phyloP scores from a whole-genome alignment of 2,113 vertebrate genomes.

The Catharus bicknelli region DNA sequence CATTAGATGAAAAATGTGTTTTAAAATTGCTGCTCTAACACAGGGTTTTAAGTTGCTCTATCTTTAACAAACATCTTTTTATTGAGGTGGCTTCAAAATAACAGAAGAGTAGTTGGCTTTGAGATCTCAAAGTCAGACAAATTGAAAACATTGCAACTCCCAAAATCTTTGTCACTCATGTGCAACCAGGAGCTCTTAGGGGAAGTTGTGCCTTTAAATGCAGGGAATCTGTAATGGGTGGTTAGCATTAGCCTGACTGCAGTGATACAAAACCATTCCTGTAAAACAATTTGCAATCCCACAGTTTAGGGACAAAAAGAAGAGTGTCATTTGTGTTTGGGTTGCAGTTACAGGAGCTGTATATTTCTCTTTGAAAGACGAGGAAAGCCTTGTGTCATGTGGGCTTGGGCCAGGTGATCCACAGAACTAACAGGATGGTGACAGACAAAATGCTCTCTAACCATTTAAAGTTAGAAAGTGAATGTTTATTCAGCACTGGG shows the following conservation, averaged over 20 bases:
- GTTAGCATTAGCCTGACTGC: neutral
- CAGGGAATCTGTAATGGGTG: neutral
- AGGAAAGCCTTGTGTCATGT: rapidly evolving
- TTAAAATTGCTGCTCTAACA: neutral
- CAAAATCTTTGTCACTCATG: neutral
- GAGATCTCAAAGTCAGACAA: neutral
- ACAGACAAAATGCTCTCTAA: no score
- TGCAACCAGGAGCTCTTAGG: neutral
- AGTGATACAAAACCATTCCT: neutral
- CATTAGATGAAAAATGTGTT: neutral
- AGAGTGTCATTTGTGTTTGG: neutral
- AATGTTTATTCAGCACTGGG: no score
- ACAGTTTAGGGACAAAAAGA: neutral
- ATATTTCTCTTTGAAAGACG: neutral
- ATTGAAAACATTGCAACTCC: neutral
- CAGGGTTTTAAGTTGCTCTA: neutral
- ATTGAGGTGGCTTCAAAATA: neutral
- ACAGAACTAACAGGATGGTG: neutral
- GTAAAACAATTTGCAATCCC: neutral
- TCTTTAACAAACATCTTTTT: neutral
- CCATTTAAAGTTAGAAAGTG: no score
- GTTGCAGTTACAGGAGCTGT: neutral
- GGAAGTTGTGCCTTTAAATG: neutral
- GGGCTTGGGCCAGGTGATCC: neutral
- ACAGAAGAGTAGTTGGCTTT: neutral